These are phyloP conservation scores for Pantherophis alleghaniensis DNA, from an alignment of 2,797 vertebrate species.

Conservation along the genomic window DNA sequence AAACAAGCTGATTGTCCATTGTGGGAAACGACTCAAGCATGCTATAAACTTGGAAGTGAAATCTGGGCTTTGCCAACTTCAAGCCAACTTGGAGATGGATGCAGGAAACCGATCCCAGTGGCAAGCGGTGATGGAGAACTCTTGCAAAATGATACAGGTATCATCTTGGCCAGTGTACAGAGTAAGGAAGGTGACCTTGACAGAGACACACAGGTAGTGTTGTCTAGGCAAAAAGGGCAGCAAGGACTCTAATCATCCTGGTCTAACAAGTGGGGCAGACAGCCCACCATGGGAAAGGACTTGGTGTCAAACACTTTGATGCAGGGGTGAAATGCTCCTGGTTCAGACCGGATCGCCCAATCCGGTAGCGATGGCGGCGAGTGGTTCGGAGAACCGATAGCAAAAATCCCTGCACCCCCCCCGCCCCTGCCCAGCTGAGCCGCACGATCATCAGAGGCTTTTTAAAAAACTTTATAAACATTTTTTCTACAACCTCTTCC, in stretches of 20 bases:
- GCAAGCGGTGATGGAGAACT: neutral
- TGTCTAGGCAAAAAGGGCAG: neutral
- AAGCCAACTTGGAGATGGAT: conserved; percentile 63
- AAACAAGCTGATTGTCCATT: conserved; percentile 62
- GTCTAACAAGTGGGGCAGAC: neutral
- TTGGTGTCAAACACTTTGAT: conserved; percentile 67
- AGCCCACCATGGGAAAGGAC: conserved; percentile 71
- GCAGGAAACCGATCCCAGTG: conserved; percentile 27
- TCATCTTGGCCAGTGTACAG: neutral
- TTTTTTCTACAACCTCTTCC: too few species aligned
- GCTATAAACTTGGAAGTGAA: conserved; percentile 54
- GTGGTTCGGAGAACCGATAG: too few species aligned
- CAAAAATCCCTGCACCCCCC: too few species aligned
- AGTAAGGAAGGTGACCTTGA: neutral
- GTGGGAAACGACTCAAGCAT: conserved; percentile 50
- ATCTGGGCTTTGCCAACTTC: conserved; percentile 65
- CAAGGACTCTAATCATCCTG: neutral
- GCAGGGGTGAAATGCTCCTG: too few species aligned
- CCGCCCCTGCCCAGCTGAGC: too few species aligned
- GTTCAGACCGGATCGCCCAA: too few species aligned
- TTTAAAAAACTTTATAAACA: too few species aligned
- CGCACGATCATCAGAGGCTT: too few species aligned
- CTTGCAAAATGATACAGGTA: neutral
- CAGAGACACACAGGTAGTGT: neutral
- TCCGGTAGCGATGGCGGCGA: too few species aligned